Percentiles rank a stretch among this genome's conserved stretches.
Conservation (phyloP, 1,140 invertebrate genomes). For the Drosophila hydei region DNA sequence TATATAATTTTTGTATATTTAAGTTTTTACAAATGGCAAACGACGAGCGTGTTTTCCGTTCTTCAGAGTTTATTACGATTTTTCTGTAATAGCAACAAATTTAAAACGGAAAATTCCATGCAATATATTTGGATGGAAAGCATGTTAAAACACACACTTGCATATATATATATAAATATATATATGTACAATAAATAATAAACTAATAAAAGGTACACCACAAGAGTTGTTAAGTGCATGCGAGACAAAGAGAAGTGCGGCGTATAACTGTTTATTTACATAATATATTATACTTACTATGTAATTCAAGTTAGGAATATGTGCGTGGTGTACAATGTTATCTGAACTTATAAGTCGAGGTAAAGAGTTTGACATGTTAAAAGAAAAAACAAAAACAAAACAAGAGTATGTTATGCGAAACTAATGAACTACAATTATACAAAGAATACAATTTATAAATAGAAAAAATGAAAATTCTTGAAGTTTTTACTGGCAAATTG, state of each 20-base stretch:
- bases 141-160: slow-evolving; percentile 38
- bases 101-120: slow-evolving; percentile 61
- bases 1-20: slow-evolving; percentile 76
- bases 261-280: slow-evolving; percentile 45
- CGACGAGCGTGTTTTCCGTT: slow-evolving; percentile 41
- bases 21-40: slow-evolving; percentile 71
- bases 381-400: slow-evolving; percentile 9
- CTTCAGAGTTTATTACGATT: slow-evolving; percentile 60
- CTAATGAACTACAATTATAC: slow-evolving; percentile 81
- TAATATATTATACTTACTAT: slow-evolving; percentile 25
- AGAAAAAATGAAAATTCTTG: slow-evolving; percentile 43
- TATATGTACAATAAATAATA: neutral
- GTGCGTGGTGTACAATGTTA: slow-evolving; percentile 46
- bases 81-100: slow-evolving; percentile 31
- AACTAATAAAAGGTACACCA: slow-evolving; percentile 33
- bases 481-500: neutral
- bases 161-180: slow-evolving; percentile 6
- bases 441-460: slow-evolving; percentile 82
- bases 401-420: slow-evolving; percentile 76
- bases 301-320: slow-evolving; percentile 29
- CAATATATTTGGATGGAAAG: slow-evolving; percentile 48
- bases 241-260: slow-evolving; percentile 17
- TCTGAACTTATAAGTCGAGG: slow-evolving; percentile 50
- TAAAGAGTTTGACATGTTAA: slow-evolving; percentile 70
- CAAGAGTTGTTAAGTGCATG: slow-evolving; percentile 35